A percentile compares a stretch with the other conserved stretches of the same genome.
Conservation (phyloP, 1,140 invertebrate genomes). For the Antheraea pernyi region DNA sequence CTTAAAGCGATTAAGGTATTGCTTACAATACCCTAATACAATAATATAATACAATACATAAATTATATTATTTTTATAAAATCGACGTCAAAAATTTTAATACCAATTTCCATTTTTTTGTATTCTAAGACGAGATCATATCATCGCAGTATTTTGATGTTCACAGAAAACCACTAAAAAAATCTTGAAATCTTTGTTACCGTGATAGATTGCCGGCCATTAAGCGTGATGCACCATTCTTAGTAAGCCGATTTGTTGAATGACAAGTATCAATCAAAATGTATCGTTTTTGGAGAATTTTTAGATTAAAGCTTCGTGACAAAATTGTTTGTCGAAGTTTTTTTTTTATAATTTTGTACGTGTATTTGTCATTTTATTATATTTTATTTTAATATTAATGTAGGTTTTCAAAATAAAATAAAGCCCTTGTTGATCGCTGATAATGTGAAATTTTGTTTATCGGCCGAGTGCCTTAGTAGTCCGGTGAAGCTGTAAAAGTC, state of each 20-base stretch:
- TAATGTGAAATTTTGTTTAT: too few species aligned
- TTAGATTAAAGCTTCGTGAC: background rate
- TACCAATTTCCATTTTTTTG: too few species aligned
- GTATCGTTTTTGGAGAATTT: background rate
- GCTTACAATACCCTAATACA: too few species aligned
- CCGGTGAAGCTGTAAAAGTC: too few species aligned
- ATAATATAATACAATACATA: too few species aligned
- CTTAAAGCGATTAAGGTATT: too few species aligned
- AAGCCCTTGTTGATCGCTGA: too few species aligned
- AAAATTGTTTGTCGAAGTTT: background rate
- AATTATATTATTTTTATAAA: too few species aligned
- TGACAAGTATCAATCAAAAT: conserved; percentile 58
- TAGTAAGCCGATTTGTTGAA: conserved; percentile 31
- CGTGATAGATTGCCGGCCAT: conserved; percentile 48
- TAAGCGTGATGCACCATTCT: conserved; percentile 26
- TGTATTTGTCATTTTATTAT: background rate
- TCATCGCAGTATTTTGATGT: conserved; percentile 1
- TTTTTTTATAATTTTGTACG: background rate
- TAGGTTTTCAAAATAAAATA: too few species aligned
- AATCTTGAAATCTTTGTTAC: conserved; percentile 17
- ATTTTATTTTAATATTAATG: too few species aligned
- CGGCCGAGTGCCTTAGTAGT: too few species aligned
- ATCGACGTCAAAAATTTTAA: too few species aligned
- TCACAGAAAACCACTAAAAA: conserved; percentile 43
- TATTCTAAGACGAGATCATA: background rate